Evolutionary conservation across 2,113 vertebrate species (phyloP).

Genomic region (Coregonus clupeaformis): DNA sequence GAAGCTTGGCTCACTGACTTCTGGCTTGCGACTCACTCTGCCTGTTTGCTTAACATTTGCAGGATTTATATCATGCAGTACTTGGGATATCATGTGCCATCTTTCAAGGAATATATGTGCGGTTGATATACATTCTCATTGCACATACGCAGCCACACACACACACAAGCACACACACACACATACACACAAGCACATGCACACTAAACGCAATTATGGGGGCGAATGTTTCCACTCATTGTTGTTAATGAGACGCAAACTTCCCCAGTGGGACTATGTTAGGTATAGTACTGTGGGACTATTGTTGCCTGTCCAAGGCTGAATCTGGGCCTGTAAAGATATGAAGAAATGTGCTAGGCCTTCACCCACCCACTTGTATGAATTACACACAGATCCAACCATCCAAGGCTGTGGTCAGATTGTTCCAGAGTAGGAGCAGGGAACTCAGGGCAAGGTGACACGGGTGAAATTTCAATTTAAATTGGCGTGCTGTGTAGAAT

Average conservation of each 20-base stretch:
- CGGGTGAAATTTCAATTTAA: not conserved
- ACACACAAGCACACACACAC: not conserved
- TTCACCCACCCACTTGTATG: not conserved
- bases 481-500: not conserved
- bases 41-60: not conserved
- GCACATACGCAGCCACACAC: not conserved
- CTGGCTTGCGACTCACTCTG: not conserved
- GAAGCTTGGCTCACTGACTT: not conserved
- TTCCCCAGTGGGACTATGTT: not conserved
- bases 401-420: not conserved
- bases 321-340: slow-evolving; percentile 2
- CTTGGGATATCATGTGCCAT: not conserved
- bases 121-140: not conserved
- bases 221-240: not conserved
- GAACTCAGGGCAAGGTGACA: not conserved
- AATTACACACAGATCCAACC: not conserved
- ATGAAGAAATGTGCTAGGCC: not conserved
- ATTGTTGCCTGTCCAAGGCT: not conserved
- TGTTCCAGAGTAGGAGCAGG: not conserved
- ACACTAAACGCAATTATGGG: not conserved
- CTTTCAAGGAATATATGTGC: not conserved
- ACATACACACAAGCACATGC: not conserved
- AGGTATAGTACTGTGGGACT: not conserved
- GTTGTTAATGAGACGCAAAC: slow-evolving; percentile 1
- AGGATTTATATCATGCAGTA: not conserved